These are phyloP conservation scores for western clawed frog (Xenopus tropicalis) DNA, from an alignment of 2,113 vertebrate species.

Conservation along the genomic window UCB_Xtro_10.0 CM004450.2:141057501-141058000, in stretches of 20 bases:
- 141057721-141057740: constrained; percentile 76
- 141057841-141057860: too few relatives aligned
- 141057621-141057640: constrained; percentile 54
- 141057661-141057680: constrained; percentile 85
- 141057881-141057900: too few relatives aligned
- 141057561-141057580: constrained; percentile 87
- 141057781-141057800: background rate
- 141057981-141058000: background rate
- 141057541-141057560: constrained; percentile 85
- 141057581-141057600: constrained; percentile 59
- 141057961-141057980: too few relatives aligned
- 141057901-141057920: too few relatives aligned
- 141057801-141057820: constrained; percentile 81
- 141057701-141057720: constrained; percentile 48
- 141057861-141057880: too few relatives aligned
- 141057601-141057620: background rate
- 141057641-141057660: constrained; percentile 63
- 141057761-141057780: constrained; percentile 59
- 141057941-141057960: too few relatives aligned
- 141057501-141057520: constrained; percentile 49
- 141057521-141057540: constrained; percentile 74
- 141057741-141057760: constrained; percentile 79
- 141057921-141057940: too few relatives aligned
- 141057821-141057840: background rate
- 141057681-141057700: constrained; percentile 82